Percentiles rank a stretch among this genome's conserved stretches.
These are phyloP conservation scores for Osmoderma eremita DNA, from an alignment of 2,888 invertebrate species.

Conservation along the genomic window DNA sequence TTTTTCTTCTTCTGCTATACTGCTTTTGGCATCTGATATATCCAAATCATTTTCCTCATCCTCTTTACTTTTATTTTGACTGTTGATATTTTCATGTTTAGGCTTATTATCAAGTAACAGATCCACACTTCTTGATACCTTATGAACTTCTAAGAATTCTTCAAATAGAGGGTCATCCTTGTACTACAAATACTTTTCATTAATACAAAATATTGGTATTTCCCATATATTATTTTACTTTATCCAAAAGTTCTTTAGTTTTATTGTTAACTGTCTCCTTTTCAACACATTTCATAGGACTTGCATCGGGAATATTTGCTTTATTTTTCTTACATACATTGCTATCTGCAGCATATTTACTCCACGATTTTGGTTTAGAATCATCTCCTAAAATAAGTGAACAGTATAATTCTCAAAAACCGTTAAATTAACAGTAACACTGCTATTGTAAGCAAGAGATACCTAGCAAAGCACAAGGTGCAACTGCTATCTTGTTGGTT, in stretches of 20 bases:
- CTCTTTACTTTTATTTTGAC: constrained; percentile 43
- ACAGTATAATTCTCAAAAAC: neutral
- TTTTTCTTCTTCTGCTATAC: constrained; percentile 63
- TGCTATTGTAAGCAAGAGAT: constrained; percentile 28
- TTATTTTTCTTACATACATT: constrained; percentile 70
- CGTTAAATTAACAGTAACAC: constrained; percentile 24
- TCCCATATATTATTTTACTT: constrained; percentile 62
- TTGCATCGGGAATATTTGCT: constrained; percentile 57
- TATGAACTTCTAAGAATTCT: constrained; percentile 89
- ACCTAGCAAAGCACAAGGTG: constrained; percentile 76
- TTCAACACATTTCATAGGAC: constrained; percentile 45
- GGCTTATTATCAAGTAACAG: constrained; percentile 57
- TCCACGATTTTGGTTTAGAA: constrained; percentile 90
- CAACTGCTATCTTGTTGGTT: constrained; percentile 82
- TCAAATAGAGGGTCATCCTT: constrained; percentile 89
- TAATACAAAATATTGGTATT: constrained; percentile 27
- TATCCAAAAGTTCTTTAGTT: constrained; percentile 74
- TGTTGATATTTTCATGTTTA: constrained; percentile 60
- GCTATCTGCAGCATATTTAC: constrained; percentile 87
- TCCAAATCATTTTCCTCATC: constrained; percentile 62
- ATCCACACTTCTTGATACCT: constrained; percentile 63
- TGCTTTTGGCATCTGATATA: constrained; percentile 71
- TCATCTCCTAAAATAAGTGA: constrained; percentile 64
- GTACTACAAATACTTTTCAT: constrained; percentile 66
- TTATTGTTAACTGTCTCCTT: constrained; percentile 59